Conservation (phyloP, 2,888 invertebrate genomes). For the Minunthozetes semirufus region DNA sequence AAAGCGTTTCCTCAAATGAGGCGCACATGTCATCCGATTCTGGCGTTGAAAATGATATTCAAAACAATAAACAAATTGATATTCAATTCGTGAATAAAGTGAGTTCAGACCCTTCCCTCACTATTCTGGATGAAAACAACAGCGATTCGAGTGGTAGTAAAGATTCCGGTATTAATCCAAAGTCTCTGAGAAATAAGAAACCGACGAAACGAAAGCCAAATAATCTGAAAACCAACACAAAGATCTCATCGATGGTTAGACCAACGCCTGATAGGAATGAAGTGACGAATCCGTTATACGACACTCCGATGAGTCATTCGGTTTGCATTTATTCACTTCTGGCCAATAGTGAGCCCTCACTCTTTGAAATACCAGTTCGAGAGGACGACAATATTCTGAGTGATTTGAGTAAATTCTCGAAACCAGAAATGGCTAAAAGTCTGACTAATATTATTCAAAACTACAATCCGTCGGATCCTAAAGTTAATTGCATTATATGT, state of each 20-base stretch:
- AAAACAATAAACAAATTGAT: neutral
- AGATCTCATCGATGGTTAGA: neutral
- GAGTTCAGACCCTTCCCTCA: neutral
- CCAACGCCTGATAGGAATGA: neutral
- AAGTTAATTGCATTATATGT: conserved; percentile 21
- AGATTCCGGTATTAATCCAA: conserved; percentile 1
- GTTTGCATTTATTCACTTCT: conserved; percentile 22
- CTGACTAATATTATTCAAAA: conserved; percentile 17
- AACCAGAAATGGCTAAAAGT: conserved; percentile 29
- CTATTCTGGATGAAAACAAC: conserved; percentile 19
- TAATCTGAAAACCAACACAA: neutral
- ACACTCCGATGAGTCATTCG: neutral
- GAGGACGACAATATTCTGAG: conserved; percentile 15
- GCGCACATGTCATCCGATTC: conserved; percentile 4
- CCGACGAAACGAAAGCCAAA: neutral
- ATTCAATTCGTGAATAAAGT: neutral
- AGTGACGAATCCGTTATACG: conserved; percentile 13
- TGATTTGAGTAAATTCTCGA: neutral
- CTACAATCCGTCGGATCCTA: neutral
- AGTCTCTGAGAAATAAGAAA: neutral
- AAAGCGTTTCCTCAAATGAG: neutral
- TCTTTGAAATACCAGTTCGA: neutral
- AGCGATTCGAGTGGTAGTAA: conserved; percentile 19
- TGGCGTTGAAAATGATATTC: neutral
- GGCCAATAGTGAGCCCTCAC: conserved; percentile 21